Percentiles rank a stretch among this genome's conserved stretches.
Evolutionary conservation across 37 sponge, comb jelly and placozoan genomes (phyloP).

Genomic region (Crambe crambe): DNA sequence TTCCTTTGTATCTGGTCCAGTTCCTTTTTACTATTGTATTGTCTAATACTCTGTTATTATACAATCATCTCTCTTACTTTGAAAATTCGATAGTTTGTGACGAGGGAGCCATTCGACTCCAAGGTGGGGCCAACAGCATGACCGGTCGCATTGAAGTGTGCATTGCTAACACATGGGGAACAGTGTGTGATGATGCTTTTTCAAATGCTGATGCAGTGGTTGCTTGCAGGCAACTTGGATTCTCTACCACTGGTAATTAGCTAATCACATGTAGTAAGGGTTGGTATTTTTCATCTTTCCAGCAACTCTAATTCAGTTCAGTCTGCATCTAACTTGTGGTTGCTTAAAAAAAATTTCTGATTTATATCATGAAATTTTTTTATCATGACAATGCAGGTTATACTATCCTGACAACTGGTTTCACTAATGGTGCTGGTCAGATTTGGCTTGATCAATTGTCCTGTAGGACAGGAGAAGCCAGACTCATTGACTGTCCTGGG

Average conservation of each 20-base stretch:
- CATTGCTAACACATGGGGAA: slow-evolving; percentile 40
- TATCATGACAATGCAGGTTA: not conserved
- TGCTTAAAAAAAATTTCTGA: no score
- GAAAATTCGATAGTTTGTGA: slow-evolving; percentile 16
- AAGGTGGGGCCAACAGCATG: slow-evolving; percentile 7
- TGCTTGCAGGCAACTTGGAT: slow-evolving; percentile 58
- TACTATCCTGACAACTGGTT: not conserved
- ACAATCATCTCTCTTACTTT: no score
- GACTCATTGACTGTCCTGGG: slow-evolving; percentile 18
- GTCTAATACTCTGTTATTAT: no score
- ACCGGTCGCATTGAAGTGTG: slow-evolving; percentile 42
- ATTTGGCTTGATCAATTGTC: slow-evolving; percentile 27
- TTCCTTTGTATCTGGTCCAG: not conserved
- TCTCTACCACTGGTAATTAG: slow-evolving; percentile 6
- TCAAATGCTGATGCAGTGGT: slow-evolving; percentile 27
- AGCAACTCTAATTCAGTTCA: no score
- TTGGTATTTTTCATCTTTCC: no score
- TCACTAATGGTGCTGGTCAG: slow-evolving; percentile 31
- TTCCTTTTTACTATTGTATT: no score
- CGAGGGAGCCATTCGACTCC: slow-evolving; percentile 12
- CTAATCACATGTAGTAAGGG: no score
- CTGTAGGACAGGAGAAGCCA: slow-evolving; percentile 23
- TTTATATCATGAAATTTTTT: no score
- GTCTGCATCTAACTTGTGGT: no score
- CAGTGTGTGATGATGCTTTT: slow-evolving; percentile 62